Evolutionary conservation across 2,113 vertebrate genomes (phyloP), one percentile per base, ranked within the genome.

Genomic region (Clupea harengus): DNA sequence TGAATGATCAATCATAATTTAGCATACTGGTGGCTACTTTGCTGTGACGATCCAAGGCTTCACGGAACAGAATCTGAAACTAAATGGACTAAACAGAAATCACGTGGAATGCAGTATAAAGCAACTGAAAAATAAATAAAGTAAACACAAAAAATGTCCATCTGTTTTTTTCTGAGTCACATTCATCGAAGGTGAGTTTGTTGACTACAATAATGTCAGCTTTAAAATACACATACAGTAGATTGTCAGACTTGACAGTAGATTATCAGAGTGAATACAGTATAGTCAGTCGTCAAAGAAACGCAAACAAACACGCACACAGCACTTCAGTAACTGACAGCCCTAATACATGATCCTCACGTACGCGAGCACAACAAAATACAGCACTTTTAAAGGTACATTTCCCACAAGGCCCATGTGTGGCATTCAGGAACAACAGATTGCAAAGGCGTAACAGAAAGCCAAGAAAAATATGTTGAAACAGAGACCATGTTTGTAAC

Each of bases 11-110:
- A 81, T 83, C 25, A 39, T 83, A 84, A 81, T 88, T 88, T 88
- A 86, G 81, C 87, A 84, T 83, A 64, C 75, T 45, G 81, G 84
- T 85, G 85, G 84, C 87, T 84, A 85, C 84, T 85, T 50, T 78
- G 50, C 20, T 60, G 83, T 85, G 84, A 81, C 85, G 83, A 49
- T 2, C 47, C 39, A 39, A 39, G 39, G 39, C 39, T 39, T 39
- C 39, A 39, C 39, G 2, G 39, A 39, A 39, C 39, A 39, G 39
- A 49, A 11, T 49, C 9, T 64, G 39, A 64, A 64, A 64, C 85
- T 75, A 82, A 47, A 82, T 60, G 64, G 39, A 39, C 39, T 39
- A 39, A 39, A 81, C 85, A 50, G 81, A 81, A 50, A 32, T 78
- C 7, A 28, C 84, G 78, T 86, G 82, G 54, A 84, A 86, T 32